Evolutionary conservation across 2,888 invertebrate genomes (phyloP).

Genomic region (Nomada lathburiana): DNA sequence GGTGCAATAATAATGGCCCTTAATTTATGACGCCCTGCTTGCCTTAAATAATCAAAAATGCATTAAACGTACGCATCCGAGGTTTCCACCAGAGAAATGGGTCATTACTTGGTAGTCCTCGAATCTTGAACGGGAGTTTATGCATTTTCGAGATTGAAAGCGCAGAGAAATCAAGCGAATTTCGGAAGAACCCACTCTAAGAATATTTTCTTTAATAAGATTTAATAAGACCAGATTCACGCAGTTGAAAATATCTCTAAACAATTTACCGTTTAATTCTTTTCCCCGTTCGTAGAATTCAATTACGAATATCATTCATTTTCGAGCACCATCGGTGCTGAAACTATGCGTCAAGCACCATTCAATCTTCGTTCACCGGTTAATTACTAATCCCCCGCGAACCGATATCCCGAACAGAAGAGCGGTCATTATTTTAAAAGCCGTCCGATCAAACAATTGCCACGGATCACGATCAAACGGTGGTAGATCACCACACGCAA

Average conservation of each 20-base stretch:
- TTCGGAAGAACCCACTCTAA: neutral
- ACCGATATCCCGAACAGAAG: neutral
- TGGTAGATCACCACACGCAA: conserved; percentile 27
- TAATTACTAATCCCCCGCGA: neutral
- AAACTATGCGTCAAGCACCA: neutral
- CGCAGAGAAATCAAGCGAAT: neutral
- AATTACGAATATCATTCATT: too few species aligned
- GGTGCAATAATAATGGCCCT: conserved; percentile 19
- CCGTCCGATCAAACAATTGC: conserved; percentile 33
- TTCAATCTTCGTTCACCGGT: neutral
- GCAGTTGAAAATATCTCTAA: too few species aligned
- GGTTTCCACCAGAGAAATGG: neutral
- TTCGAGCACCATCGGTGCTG: neutral
- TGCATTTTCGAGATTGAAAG: too few species aligned
- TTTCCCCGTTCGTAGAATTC: too few species aligned
- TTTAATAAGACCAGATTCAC: too few species aligned
- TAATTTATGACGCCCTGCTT: conserved; percentile 2
- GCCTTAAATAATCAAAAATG: conserved; percentile 35
- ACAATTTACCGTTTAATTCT: too few species aligned
- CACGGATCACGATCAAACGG: conserved; percentile 31
- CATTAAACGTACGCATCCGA: conserved; percentile 26
- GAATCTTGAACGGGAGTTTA: too few species aligned
- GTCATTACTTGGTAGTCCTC: conserved; percentile 9
- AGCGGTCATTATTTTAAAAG: conserved; percentile 16
- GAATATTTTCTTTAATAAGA: too few species aligned